Base-by-base conservation (phyloP, 2,113 vertebrate genomes). In the Centropus unirufus region DNA sequence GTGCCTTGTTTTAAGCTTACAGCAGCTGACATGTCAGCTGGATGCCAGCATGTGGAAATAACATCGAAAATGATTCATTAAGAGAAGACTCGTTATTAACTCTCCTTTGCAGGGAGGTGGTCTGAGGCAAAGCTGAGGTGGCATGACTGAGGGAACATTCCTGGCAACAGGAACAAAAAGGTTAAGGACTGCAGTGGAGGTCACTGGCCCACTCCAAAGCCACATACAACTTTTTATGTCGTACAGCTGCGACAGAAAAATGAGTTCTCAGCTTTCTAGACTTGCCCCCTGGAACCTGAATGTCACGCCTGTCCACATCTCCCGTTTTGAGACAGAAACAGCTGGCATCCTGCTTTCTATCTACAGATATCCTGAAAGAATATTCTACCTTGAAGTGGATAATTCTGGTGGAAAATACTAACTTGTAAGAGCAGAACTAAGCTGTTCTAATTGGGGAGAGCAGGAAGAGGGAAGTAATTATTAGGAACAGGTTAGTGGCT, bases 291-390 rank as follows among this genome's bases (percentile, higher is more conserved):
- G 77, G 49, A 69, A 84, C 61, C 5, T 49, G 74, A 49, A 82
- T 75, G 93, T 87, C 58, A 59, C 64, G 55, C 57, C 64, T 91
- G 83, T 90, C 67, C 77, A 59, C 85, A 72, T 74, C 85, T 96
- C 78, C 96, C 13, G 11, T 62, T 94, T 94, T 81, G 92, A 97
- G 69, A 52, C 82, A 92, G 87, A 95, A 90, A 92, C 83, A 92
- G 95, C 76, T 94, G 87, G 77, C 46, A 72, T 85, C 79, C 87
- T 81, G 59, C 82, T 97, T 97, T 90, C 88, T 93, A 39, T 15
- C 54, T 69, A 93, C 68, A 94, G 72, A 30, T 30, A 87, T 93
- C 81, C 79, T 91, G 93, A 95, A 92, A 85, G 94, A 96, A 87
- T 55, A 61, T 91, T 91, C 46, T 72, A 87, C 89, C 46, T 78